Conservation (phyloP, 2,888 invertebrate species). For the Malthinus seriepunctatus region DNA sequence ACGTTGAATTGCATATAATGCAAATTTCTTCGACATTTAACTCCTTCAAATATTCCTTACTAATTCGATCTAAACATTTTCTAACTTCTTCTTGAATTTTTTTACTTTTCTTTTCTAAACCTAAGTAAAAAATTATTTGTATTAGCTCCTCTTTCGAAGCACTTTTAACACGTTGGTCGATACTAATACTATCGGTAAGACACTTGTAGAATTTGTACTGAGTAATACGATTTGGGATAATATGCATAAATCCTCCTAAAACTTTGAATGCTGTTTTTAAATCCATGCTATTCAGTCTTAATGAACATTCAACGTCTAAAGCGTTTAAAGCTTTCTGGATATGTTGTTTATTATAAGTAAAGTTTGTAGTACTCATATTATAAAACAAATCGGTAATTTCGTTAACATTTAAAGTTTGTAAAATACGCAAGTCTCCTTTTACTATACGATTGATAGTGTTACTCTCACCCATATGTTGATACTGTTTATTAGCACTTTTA, state of each 20-base stretch:
- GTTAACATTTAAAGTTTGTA: slow-evolving; percentile 21
- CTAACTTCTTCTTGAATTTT: slow-evolving; percentile 41
- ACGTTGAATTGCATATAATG: slow-evolving; percentile 51
- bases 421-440: slow-evolving; percentile 11
- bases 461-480: background rate
- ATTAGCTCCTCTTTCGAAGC: slow-evolving; percentile 46
- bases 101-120: slow-evolving; percentile 46
- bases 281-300: slow-evolving; percentile 37
- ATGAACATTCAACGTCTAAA: slow-evolving; percentile 47
- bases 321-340: slow-evolving; percentile 37
- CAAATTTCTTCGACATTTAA: slow-evolving; percentile 49
- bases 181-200: slow-evolving; percentile 41
- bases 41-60: slow-evolving; percentile 33
- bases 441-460: slow-evolving; percentile 17
- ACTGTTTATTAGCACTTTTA: slow-evolving; percentile 10
- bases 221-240: slow-evolving; percentile 44
- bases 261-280: slow-evolving; percentile 40
- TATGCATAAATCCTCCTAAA: slow-evolving; percentile 43
- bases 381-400: slow-evolving; percentile 26
- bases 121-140: slow-evolving; percentile 51
- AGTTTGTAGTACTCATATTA: slow-evolving; percentile 13
- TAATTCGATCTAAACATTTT: slow-evolving; percentile 42
- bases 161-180: slow-evolving; percentile 35
- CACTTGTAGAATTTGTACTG: slow-evolving; percentile 43
- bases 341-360: slow-evolving; percentile 22